Evolutionary conservation across 2,888 invertebrate genomes (phyloP).

Genomic region (Hirudinaria manillensis): DNA sequence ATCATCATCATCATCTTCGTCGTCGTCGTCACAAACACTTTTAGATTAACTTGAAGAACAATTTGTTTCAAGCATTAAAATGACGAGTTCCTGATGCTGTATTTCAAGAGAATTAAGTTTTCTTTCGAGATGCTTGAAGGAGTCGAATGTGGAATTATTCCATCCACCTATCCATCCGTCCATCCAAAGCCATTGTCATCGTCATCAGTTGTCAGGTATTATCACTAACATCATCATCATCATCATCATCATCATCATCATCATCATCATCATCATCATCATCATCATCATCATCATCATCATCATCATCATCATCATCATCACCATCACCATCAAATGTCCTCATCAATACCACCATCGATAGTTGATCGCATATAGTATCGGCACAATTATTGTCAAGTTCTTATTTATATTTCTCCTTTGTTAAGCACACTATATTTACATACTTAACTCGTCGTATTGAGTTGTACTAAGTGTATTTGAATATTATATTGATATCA

Average conservation of each 20-base stretch:
- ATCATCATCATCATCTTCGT: neutral
- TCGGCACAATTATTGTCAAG: neutral
- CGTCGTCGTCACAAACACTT: conserved; percentile 7
- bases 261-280: conserved; percentile 21
- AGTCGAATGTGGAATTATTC: no score
- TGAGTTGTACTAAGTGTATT: no score
- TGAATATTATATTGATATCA: no score
- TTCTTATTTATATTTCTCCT: no score
- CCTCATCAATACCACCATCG: neutral
- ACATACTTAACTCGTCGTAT: no score
- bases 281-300: conserved; percentile 25
- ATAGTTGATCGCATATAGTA: neutral
- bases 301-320: conserved; percentile 7
- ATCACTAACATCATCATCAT: conserved; percentile 2
- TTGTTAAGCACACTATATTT: no score
- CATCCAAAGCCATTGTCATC: no score
- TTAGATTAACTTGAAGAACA: no score
- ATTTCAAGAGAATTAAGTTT: neutral
- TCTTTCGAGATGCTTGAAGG: no score
- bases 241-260: conserved; percentile 13
- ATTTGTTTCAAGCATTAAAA: no score
- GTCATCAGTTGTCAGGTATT: neutral
- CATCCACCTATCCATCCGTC: no score
- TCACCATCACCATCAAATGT: neutral
- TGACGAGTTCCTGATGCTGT: neutral